Base-by-base conservation (phyloP, 92 coral and sea anemone genomes). In the Phenganax stokvisi region DNA sequence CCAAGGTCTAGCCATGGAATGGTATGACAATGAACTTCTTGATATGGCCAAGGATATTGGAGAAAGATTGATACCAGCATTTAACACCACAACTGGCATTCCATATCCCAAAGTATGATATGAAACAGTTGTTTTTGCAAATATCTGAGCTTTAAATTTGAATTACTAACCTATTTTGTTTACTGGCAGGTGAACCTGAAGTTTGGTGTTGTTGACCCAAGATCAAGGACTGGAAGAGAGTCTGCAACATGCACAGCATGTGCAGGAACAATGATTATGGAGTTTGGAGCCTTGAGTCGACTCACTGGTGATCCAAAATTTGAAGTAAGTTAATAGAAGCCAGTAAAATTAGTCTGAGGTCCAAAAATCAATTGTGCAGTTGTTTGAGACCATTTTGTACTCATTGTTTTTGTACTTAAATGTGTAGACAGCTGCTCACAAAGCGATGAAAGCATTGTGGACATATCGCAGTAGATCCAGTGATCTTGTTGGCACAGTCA, bases 191-290 rank as follows among this genome's bases (percentile, higher is more conserved):
- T 96, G 1, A 96, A 96, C 82, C 71, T 96, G 57, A 96, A 84
- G 87, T 96, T 90, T 77, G 99, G 99, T 54, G 89, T 96, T 62
- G 91, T 88, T 62, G 92, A 96, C 52, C 99, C 99, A 54, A 89
- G 89, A 20, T 96, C 99, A 44, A 86, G 89, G 59, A 92, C 99
- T 9, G 99, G 99, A 27, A 96, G 89, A 71, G 99, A 96, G 87
- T 89, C 89, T 10, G 99, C 92, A 81, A 96, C 99, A 0, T 96
- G 99, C 72, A 96, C 99, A 20, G 99, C 99, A 3, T 96, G 99
- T 87, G 99, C 97, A 56, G 99, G 99, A n/a, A 96, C 99, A 65
- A 96, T 96, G 99, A 96, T 96, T 71, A 92, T 96, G 92, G 99
- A 96, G 87, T 96, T 96, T 96, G 99, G 99, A 83, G 97, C 99